phyloP scores from a whole-genome alignment of 2,888 invertebrate genomes.

The Cerceris ruficornis region DNA sequence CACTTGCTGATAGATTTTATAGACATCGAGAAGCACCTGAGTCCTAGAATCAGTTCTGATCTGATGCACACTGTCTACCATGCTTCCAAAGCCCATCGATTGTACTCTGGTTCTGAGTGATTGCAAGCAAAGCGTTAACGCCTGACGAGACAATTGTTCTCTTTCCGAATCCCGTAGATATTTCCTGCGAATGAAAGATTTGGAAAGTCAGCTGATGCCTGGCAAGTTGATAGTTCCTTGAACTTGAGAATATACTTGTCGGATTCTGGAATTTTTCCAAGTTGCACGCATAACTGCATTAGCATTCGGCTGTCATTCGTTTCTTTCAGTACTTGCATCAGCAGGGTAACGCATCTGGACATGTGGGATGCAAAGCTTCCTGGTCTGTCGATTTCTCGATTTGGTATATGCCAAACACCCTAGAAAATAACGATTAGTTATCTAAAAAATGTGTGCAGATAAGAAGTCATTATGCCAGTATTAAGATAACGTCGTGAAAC shows the following conservation, averaged over 20 bases:
- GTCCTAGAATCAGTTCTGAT: slow-evolving; percentile 77
- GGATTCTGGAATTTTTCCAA: slow-evolving; percentile 91
- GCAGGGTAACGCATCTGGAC: slow-evolving; percentile 91
- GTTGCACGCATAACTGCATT: slow-evolving; percentile 89
- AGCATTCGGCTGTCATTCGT: slow-evolving; percentile 91
- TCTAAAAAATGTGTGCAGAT: not conserved
- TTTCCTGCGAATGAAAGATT: slow-evolving; percentile 82
- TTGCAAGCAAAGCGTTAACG: slow-evolving; percentile 88
- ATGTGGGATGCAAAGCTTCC: slow-evolving; percentile 96
- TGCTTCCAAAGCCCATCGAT: slow-evolving; percentile 74
- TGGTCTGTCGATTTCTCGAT: slow-evolving; percentile 94
- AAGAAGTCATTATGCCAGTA: slow-evolving; percentile 1
- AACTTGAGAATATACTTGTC: slow-evolving; percentile 86
- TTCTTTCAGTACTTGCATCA: slow-evolving; percentile 91
- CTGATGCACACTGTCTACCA: slow-evolving; percentile 66
- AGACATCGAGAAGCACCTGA: slow-evolving; percentile 84
- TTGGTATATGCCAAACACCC: slow-evolving; percentile 96
- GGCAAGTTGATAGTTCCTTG: not conserved
- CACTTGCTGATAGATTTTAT: slow-evolving; percentile 87
- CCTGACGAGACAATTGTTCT: slow-evolving; percentile 90
- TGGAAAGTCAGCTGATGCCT: not conserved
- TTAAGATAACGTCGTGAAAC: no score
- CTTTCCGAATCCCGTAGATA: slow-evolving; percentile 94
- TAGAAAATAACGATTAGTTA: slow-evolving; percentile 72
- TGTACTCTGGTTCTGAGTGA: slow-evolving; percentile 86